A percentile compares a stretch with the other conserved stretches of the same genome.
Evolutionary conservation across 2,113 vertebrate genomes (phyloP).

Genomic region (Rhabdomys dilectus): DNA sequence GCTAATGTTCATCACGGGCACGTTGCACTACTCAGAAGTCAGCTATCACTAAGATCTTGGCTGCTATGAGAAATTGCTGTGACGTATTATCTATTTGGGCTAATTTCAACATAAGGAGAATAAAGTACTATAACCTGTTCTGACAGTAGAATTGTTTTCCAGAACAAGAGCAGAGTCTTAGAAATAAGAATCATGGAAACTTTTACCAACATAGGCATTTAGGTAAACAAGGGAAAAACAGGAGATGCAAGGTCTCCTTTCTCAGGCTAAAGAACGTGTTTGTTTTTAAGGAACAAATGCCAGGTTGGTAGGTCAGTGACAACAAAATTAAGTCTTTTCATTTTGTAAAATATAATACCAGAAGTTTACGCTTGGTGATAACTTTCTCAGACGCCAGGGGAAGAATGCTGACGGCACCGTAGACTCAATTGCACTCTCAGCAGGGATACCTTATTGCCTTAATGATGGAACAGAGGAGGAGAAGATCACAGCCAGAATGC

Average conservation of each 20-base stretch:
- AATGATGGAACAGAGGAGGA: constrained; percentile 36
- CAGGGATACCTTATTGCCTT: constrained; percentile 26
- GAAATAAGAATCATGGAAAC: constrained; percentile 28
- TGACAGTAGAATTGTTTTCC: constrained; percentile 42
- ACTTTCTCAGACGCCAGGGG: constrained; percentile 21
- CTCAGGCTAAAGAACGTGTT: neutral
- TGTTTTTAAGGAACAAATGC: neutral
- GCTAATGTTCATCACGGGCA: constrained; percentile 28
- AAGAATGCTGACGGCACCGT: constrained; percentile 16
- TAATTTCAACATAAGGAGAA: constrained; percentile 40
- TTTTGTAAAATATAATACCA: neutral
- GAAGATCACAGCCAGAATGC: neutral
- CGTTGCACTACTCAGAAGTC: constrained; percentile 47
- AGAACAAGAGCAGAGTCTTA: constrained; percentile 32
- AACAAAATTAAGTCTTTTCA: neutral
- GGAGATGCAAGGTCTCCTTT: neutral
- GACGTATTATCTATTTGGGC: constrained; percentile 34
- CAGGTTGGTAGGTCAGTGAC: neutral
- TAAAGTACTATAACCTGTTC: neutral
- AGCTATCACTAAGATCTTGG: constrained; percentile 40
- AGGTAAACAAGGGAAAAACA: neutral
- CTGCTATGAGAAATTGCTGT: constrained; percentile 18
- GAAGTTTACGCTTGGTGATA: constrained; percentile 36
- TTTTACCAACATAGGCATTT: neutral
- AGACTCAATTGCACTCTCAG: constrained; percentile 11